Evolutionary conservation across 92 coral and sea anemone genomes (phyloP).

Genomic region (Epizoanthus fatuus): DNA sequence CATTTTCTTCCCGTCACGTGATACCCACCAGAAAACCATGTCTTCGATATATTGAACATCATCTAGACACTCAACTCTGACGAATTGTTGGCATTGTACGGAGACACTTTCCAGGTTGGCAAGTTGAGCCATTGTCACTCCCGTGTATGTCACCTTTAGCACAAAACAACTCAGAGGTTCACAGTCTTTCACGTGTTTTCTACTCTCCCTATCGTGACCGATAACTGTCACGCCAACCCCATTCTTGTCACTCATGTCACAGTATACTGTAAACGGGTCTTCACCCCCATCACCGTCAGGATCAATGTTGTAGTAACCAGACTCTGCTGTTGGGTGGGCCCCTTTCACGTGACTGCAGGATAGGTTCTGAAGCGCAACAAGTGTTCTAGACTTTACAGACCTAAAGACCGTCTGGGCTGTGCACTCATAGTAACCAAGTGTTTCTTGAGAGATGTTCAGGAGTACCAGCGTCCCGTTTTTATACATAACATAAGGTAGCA

Average conservation of each 20-base stretch:
- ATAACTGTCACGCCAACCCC: not conserved
- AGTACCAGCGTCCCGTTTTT: not conserved
- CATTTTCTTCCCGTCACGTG: not conserved
- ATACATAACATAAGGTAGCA: not conserved
- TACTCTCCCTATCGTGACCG: not conserved
- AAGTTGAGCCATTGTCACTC: not conserved
- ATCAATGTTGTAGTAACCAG: not conserved
- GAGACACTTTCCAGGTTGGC: not conserved
- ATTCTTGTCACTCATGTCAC: too few relatives aligned
- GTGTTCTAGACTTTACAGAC: not conserved
- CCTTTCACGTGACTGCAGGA: not conserved
- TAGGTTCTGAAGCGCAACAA: not conserved
- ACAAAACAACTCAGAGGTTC: not conserved
- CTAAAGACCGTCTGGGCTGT: not conserved
- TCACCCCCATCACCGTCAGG: too few relatives aligned
- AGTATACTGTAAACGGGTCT: not conserved
- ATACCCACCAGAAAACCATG: not conserved
- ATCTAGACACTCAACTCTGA: not conserved
- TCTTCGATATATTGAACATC: not conserved
- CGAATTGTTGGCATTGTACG: not conserved
- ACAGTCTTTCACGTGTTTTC: not conserved
- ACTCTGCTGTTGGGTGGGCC: not conserved
- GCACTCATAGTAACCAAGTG: not conserved
- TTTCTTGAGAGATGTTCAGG: not conserved
- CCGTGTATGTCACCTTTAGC: not conserved